A percentile compares a stretch with the other conserved stretches of the same genome.
phyloP scores from a whole-genome alignment of 1,140 invertebrate species.

The Akabosia matsudoensis region DNA sequence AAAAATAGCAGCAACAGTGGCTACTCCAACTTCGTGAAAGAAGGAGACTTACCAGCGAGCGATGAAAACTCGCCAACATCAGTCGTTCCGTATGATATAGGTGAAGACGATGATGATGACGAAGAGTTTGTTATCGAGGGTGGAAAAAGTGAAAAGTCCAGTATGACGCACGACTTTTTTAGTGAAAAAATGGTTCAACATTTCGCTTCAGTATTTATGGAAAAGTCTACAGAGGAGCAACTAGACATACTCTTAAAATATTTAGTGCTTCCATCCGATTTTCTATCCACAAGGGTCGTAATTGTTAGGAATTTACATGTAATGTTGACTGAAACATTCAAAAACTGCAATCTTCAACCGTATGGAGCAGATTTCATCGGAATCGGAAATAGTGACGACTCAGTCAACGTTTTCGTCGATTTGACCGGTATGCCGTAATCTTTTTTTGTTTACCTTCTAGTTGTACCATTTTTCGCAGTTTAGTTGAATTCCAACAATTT shows the following conservation, averaged over 20 bases:
- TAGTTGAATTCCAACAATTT: too few species aligned
- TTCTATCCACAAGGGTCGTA: neutral
- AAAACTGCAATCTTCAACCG: neutral
- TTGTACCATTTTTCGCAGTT: too few species aligned
- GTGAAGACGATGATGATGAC: slow-evolving; percentile 2
- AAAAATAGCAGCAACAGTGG: neutral
- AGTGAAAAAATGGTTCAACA: slow-evolving; percentile 20
- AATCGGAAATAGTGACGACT: slow-evolving; percentile 3
- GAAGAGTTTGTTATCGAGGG: neutral
- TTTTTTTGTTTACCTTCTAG: neutral
- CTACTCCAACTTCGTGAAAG: neutral
- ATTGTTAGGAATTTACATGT: neutral
- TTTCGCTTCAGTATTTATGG: neutral
- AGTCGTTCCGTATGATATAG: neutral
- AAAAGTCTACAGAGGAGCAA: neutral
- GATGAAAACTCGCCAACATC: neutral
- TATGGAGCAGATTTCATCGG: slow-evolving; percentile 11
- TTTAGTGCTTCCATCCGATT: neutral
- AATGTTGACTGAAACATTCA: neutral
- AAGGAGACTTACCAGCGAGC: neutral
- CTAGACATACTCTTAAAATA: neutral
- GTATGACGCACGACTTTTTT: neutral
- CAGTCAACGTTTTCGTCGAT: neutral
- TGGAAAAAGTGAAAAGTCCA: neutral
- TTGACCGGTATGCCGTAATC: neutral